A percentile compares a stretch with the other conserved stretches of the same genome.
Conservation (phyloP, 2,797 vertebrate species). For the Falco columbarius region DNA sequence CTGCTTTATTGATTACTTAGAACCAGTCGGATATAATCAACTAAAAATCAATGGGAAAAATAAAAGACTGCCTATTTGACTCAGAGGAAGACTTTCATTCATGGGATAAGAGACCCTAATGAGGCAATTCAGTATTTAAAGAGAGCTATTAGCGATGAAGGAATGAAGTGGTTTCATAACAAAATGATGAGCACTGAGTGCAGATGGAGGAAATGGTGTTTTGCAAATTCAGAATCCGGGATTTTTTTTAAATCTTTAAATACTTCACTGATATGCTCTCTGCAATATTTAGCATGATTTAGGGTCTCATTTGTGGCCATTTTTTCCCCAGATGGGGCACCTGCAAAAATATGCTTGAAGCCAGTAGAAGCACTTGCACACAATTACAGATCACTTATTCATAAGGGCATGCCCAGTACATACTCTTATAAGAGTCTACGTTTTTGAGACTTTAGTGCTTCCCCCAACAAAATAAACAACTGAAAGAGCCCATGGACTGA, state of each 20-base stretch:
- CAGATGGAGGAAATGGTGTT: conserved; percentile 62
- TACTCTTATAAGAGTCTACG: background rate
- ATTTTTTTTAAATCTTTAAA: background rate
- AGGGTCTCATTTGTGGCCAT: background rate
- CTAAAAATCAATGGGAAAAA: conserved; percentile 61
- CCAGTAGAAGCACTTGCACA: background rate
- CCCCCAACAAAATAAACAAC: conserved; percentile 15
- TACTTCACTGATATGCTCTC: conserved; percentile 23
- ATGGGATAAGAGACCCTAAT: conserved; percentile 53
- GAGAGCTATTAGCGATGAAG: conserved; percentile 31
- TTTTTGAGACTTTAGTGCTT: conserved; percentile 18
- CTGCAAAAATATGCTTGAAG: conserved; percentile 36
- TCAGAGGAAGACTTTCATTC: conserved; percentile 59
- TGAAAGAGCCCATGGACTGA: background rate
- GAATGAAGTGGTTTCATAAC: conserved; percentile 46
- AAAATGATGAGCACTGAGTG: conserved; percentile 28
- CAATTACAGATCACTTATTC: conserved; percentile 11
- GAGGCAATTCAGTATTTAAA: conserved; percentile 62
- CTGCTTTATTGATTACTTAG: conserved; percentile 41
- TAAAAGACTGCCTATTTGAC: conserved; percentile 43
- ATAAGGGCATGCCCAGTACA: background rate
- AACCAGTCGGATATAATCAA: conserved; percentile 28
- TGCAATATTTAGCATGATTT: conserved; percentile 47
- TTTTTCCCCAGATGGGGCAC: conserved; percentile 20
- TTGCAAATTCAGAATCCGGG: conserved; percentile 41